These are phyloP conservation scores for Drosophila teissieri DNA, from an alignment of 1,140 invertebrate species.

Conservation along the genomic window DNA sequence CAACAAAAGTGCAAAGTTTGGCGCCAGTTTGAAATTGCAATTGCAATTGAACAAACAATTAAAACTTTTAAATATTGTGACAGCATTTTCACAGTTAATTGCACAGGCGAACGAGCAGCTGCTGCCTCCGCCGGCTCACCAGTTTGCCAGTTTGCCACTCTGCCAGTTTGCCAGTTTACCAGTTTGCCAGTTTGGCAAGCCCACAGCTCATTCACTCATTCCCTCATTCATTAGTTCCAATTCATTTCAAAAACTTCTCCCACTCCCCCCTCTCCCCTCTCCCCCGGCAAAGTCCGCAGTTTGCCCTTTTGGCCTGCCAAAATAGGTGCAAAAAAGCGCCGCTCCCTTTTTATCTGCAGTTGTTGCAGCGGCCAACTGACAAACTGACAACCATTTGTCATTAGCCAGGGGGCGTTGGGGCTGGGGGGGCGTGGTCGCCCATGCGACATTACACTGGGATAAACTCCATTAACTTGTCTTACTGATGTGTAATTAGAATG, in stretches of 20 bases:
- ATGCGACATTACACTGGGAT: constrained; percentile 20
- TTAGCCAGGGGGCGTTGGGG: constrained; percentile 31
- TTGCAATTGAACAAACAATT: constrained; percentile 81
- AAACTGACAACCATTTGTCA: constrained; percentile 78
- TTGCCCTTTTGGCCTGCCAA: constrained; percentile 25
- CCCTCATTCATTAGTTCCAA: constrained; percentile 67
- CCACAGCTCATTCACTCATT: not conserved
- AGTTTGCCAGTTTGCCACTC: not conserved
- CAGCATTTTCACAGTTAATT: constrained; percentile 81
- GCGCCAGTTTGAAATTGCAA: constrained; percentile 51
- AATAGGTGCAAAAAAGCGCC: constrained; percentile 4
- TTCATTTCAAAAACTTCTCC: constrained; percentile 58
- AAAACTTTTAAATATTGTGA: constrained; percentile 82
- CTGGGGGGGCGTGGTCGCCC: constrained; percentile 19
- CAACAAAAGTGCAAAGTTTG: constrained; percentile 47
- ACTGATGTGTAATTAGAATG: too few relatives aligned
- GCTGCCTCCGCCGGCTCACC: constrained; percentile 17
- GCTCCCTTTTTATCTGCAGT: constrained; percentile 38
- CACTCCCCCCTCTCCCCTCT: too few relatives aligned
- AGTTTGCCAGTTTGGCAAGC: not conserved
- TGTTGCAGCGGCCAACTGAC: constrained; percentile 58
- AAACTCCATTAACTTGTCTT: too few relatives aligned
- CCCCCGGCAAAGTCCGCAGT: constrained; percentile 12
- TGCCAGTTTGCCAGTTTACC: not conserved
- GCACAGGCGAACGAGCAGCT: constrained; percentile 51